Evolutionary conservation across 2,113 vertebrate genomes (phyloP), one percentile per base, ranked within the genome.

Genomic region (Rhadina sibilatrix): DNA sequence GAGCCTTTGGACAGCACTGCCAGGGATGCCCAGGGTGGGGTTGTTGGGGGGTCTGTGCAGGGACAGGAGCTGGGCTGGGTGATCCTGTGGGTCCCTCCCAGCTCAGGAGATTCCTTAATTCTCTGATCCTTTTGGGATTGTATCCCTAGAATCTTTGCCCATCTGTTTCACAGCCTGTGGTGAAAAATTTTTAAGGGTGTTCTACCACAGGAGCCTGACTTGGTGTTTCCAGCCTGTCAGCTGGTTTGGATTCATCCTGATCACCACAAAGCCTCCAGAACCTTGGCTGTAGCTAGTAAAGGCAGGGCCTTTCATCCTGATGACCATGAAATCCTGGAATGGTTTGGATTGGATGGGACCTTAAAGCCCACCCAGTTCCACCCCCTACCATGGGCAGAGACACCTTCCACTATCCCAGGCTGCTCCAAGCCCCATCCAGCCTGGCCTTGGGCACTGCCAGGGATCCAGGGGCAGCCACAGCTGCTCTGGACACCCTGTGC

Each of bases 1-100:
- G 87, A 59, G 77, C 3, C 9, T 56, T 63, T 35, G 75, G 75
- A 4, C 35, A 56, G 27, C 4, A 0, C 66, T 74, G 37, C 37
- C 59, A 82, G 87, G 87, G 69, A 4, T 86, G 83, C 16, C 2
- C 78, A 82, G 69, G 77, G 28, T 68, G 69, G 68, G 53, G 17
- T 2, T 68, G 27, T 18, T 82, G 77, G 60, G 77, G 59, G 1
- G 69, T 60, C 15, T 82, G 87, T 0, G 87, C 69, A 82, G 87
- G 87, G 76, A 2, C 2, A 7, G 42, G 57, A 0, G 18, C 2
- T 57, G 66, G 6, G 0, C 25, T 66, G 44, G 49, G 0, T 7
- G 22, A 27, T 66, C 59, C 20, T 37, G 31, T 1, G 77, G 37
- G 23, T 52, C 8, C 22, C 18, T 64, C 1, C 76, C 33, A 38